A percentile compares a stretch with the other conserved stretches of the same genome.
These are phyloP conservation scores for Nasua narica DNA, from an alignment of 2,797 vertebrate species.

Conservation along the genomic window DNA sequence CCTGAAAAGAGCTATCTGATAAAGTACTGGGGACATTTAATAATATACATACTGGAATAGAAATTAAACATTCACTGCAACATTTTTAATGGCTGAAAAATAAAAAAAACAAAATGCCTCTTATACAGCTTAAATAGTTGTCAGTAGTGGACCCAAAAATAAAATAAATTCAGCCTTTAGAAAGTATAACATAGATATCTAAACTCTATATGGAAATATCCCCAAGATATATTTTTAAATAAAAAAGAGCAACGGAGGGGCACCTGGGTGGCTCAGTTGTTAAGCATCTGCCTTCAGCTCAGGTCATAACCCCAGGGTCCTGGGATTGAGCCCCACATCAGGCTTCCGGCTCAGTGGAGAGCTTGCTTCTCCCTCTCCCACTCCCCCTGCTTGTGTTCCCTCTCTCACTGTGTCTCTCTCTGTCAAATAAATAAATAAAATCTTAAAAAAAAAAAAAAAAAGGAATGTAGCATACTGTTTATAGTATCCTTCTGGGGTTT, in stretches of 20 bases:
- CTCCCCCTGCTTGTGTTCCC: no score
- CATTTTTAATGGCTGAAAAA: background rate
- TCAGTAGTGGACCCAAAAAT: background rate
- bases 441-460: no score
- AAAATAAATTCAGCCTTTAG: background rate
- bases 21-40: background rate
- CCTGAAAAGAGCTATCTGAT: background rate
- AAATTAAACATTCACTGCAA: background rate
- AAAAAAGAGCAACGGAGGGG: background rate
- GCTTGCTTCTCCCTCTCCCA: no score
- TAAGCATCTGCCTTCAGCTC: no score
- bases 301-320: no score
- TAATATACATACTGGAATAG: background rate
- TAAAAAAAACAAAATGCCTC: background rate
- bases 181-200: background rate
- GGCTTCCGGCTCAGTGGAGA: no score
- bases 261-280: no score
- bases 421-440: no score
- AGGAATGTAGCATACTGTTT: background rate
- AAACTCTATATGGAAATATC: background rate
- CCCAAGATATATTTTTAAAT: background rate
- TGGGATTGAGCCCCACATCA: no score
- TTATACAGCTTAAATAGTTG: background rate
- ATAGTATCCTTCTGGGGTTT: background rate
- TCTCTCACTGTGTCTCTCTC: no score